These are phyloP conservation scores for Morpho helenor DNA, from an alignment of 2,888 invertebrate species.

Conservation along the genomic window DNA sequence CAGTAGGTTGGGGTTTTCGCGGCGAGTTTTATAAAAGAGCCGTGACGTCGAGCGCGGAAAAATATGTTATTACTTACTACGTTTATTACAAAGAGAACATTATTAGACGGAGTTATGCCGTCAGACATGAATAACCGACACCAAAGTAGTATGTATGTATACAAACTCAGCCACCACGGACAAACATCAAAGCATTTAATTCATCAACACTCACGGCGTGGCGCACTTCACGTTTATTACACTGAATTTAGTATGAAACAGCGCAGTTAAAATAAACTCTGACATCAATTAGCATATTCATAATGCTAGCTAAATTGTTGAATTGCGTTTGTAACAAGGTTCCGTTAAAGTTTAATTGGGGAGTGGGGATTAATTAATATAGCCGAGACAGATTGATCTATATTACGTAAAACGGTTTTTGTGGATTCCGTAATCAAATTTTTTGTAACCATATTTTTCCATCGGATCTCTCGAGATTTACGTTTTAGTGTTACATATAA, in stretches of 20 bases:
- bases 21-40: constrained; percentile 47
- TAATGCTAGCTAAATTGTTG: constrained; percentile 36
- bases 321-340: constrained; percentile 18
- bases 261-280: constrained; percentile 50
- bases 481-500: too few relatives aligned
- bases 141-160: background rate
- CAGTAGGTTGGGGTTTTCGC: constrained; percentile 54
- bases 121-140: background rate
- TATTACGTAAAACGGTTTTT: too few relatives aligned
- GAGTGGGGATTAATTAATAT: too few relatives aligned
- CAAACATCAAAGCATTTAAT: constrained; percentile 42
- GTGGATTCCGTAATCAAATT: too few relatives aligned
- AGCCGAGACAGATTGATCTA: too few relatives aligned
- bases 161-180: constrained; percentile 28
- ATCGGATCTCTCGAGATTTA: too few relatives aligned
- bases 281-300: constrained; percentile 53
- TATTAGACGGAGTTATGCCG: constrained; percentile 23
- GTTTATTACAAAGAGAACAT: constrained; percentile 21
- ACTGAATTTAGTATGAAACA: constrained; percentile 34
- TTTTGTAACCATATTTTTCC: too few relatives aligned
- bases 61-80: constrained; percentile 38
- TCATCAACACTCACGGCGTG: constrained; percentile 32
- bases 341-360: constrained; percentile 1
- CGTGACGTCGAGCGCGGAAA: constrained; percentile 37
- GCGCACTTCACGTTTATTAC: constrained; percentile 37